Conservation (phyloP, 2,797 vertebrate species). For the Anguilla pacifica region DNA sequence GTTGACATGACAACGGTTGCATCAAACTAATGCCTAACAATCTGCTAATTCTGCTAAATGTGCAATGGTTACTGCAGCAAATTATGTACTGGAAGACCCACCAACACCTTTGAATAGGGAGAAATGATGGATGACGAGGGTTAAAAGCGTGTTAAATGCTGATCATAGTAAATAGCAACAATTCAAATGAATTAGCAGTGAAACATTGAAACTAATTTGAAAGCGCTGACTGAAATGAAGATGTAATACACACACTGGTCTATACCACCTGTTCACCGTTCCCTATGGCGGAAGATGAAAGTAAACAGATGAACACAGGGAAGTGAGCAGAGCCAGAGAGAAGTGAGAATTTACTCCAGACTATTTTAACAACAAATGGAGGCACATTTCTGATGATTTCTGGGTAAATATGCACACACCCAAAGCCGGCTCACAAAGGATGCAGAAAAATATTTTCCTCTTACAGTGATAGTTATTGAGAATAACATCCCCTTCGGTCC, state of each 20-base stretch:
- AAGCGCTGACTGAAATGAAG: neutral
- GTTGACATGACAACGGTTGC: neutral
- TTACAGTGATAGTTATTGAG: neutral
- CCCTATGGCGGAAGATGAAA: neutral
- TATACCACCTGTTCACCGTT: neutral
- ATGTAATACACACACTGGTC: neutral
- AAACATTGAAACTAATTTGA: neutral
- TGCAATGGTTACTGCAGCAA: neutral
- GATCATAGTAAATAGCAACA: neutral
- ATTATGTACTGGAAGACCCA: neutral
- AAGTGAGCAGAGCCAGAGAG: neutral
- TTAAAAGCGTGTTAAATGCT: neutral
- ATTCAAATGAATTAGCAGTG: neutral
- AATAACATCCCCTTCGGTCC: neutral
- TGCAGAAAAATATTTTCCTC: neutral
- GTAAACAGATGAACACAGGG: neutral
- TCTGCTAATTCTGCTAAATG: neutral
- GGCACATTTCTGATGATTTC: neutral
- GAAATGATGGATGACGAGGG: neutral
- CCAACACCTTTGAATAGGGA: neutral
- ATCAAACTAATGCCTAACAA: neutral
- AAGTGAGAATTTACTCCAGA: neutral
- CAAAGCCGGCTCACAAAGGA: neutral
- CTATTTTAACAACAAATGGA: neutral
- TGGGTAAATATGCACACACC: neutral